These are phyloP conservation scores for Seriola dumerili DNA, from an alignment of 2,113 vertebrate species.

Conservation along the genomic window DNA sequence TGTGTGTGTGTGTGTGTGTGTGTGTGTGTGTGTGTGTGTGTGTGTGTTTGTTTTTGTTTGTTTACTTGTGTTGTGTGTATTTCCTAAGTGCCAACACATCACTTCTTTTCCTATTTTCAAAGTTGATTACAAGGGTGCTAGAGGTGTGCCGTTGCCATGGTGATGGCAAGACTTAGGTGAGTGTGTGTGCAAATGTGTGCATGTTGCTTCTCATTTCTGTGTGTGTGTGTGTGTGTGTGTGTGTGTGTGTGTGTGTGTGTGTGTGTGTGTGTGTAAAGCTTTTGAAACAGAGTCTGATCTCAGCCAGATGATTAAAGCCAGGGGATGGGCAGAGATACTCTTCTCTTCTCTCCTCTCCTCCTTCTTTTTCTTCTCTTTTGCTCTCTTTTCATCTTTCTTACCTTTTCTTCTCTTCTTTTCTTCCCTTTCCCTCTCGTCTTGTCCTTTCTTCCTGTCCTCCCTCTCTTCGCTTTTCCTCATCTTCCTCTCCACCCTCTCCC, in stretches of 20 bases:
- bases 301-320: slow-evolving; percentile 26
- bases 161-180: slow-evolving; percentile 45
- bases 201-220: slow-evolving; percentile 12
- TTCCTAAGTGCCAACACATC: slow-evolving; percentile 39
- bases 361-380: background rate
- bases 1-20: background rate
- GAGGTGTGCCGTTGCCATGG: slow-evolving; percentile 68
- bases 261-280: slow-evolving; percentile 1
- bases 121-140: slow-evolving; percentile 64
- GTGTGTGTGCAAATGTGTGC: background rate
- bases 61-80: background rate
- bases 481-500: background rate
- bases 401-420: no score
- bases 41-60: background rate
- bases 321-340: background rate
- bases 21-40: slow-evolving; percentile 9
- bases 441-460: background rate
- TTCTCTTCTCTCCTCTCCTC: background rate
- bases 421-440: background rate
- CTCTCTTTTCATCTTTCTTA: no score
- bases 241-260: slow-evolving; percentile 12
- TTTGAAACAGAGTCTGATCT: slow-evolving; percentile 43
- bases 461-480: background rate
- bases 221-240: slow-evolving; percentile 6
- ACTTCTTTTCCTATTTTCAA: slow-evolving; percentile 52